Conservation (phyloP, 2,888 invertebrate genomes). For the Thecocarcelia acutangulata region DNA sequence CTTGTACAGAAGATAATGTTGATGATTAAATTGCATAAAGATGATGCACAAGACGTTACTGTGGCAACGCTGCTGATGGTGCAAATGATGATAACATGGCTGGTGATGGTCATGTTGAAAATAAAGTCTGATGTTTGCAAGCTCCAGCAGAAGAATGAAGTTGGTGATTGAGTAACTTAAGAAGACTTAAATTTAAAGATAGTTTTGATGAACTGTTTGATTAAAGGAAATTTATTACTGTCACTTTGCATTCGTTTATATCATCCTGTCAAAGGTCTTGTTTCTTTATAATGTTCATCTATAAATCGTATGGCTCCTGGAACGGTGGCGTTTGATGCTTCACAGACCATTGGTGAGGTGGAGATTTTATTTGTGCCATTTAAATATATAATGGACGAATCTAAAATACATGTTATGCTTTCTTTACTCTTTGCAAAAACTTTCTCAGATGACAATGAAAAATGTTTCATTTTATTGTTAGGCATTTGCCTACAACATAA, state of each 20-base stretch:
- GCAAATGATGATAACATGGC: background rate
- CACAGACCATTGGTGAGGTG: conserved; percentile 18
- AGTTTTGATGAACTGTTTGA: conserved; percentile 45
- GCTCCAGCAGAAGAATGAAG: background rate
- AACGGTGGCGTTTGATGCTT: conserved; percentile 51
- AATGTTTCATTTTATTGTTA: conserved; percentile 74
- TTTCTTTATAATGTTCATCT: background rate
- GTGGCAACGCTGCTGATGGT: conserved; percentile 12
- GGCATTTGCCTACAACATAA: conserved; percentile 62
- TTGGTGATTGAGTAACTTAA: conserved; percentile 4
- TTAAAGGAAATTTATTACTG: conserved; percentile 46
- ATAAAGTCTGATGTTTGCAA: conserved; percentile 44
- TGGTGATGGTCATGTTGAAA: conserved; percentile 23
- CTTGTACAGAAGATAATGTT: conserved; percentile 34
- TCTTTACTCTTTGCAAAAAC: conserved; percentile 80
- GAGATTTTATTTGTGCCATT: conserved; percentile 34
- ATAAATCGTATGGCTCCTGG: conserved; percentile 50
- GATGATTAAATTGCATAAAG: conserved; percentile 45
- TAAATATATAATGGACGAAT: conserved; percentile 48
- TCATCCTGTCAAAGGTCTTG: conserved; percentile 17
- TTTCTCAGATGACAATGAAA: conserved; percentile 81
- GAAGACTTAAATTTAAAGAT: conserved; percentile 40
- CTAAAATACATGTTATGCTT: conserved; percentile 39
- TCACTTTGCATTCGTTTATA: conserved; percentile 1
- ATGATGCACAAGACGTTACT: conserved; percentile 34